A percentile compares a stretch with the other conserved stretches of the same genome.
These are phyloP conservation scores for Entomobrya multifasciata DNA, from an alignment of 2,888 invertebrate species.

Conservation along the genomic window DNA sequence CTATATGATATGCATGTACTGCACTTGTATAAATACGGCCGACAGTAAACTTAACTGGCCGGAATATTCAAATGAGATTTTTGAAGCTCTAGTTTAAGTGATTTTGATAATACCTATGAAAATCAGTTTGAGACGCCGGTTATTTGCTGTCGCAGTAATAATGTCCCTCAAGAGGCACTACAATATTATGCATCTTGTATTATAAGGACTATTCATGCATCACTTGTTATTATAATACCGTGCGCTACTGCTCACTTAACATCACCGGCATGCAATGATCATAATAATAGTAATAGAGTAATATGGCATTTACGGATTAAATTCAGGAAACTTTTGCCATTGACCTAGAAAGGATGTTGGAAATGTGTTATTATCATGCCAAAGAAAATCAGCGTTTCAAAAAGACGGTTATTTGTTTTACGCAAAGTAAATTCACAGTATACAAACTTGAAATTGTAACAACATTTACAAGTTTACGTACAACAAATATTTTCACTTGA, in stretches of 20 bases:
- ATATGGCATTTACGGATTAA: constrained; percentile 60
- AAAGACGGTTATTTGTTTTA: constrained; percentile 43
- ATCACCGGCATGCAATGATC: constrained; percentile 29
- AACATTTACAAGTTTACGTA: no score
- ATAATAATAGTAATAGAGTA: constrained; percentile 54
- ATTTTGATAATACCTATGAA: constrained; percentile 61
- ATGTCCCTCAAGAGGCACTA: not conserved
- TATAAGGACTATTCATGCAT: constrained; percentile 22
- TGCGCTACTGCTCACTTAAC: no score
- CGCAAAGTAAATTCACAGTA: no score
- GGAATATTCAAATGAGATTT: constrained; percentile 59
- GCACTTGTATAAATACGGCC: not conserved
- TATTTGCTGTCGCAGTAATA: constrained; percentile 30
- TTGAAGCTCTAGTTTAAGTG: constrained; percentile 49
- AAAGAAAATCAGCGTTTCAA: constrained; percentile 50
- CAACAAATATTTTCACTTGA: no score
- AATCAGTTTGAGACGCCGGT: constrained; percentile 46
- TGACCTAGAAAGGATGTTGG: constrained; percentile 58
- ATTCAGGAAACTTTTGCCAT: constrained; percentile 68
- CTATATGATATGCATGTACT: not conserved
- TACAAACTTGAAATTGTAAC: no score
- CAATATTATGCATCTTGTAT: not conserved
- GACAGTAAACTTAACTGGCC: not conserved
- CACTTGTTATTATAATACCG: not conserved
- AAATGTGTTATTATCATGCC: constrained; percentile 28